phyloP scores from a whole-genome alignment of 1,140 invertebrate genomes.

The Drosophila miranda region DNA sequence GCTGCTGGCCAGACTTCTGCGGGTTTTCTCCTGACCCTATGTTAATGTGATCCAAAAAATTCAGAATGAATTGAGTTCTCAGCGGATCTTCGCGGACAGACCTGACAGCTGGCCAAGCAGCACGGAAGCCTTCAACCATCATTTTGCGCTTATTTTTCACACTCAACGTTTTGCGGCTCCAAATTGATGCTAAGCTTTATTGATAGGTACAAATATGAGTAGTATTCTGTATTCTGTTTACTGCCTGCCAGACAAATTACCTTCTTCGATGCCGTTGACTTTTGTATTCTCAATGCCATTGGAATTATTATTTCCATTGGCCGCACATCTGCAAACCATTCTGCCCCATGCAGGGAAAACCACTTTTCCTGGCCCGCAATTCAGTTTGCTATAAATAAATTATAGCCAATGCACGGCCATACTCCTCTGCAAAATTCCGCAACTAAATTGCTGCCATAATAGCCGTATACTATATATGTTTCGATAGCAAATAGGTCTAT shows the following conservation, averaged over 20 bases:
- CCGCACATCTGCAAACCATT: conserved; percentile 17
- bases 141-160: neutral
- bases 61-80: conserved; percentile 19
- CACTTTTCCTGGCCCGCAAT: conserved; percentile 30
- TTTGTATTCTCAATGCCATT: conserved; percentile 29
- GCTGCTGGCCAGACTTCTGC: conserved; percentile 9
- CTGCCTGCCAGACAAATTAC: no score
- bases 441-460: conserved; percentile 50
- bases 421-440: conserved; percentile 32
- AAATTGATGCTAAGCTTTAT: conserved; percentile 16
- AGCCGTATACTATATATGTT: conserved; percentile 9
- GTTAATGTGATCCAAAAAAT: conserved; percentile 8
- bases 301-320: conserved; percentile 39
- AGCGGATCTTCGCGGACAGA: no score
- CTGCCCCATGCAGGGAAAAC: conserved; percentile 3
- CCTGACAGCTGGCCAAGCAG: conserved; percentile 26
- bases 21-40: conserved; percentile 26
- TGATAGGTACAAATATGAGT: conserved; percentile 6
- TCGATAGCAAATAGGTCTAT: conserved; percentile 48
- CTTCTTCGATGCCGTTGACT: conserved; percentile 24
- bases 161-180: conserved; percentile 8
- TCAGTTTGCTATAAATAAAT: conserved; percentile 65
- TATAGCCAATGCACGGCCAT: conserved; percentile 32
- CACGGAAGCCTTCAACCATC: conserved; percentile 10
- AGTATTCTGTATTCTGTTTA: no score